Evolutionary conservation across 2,888 invertebrate species (phyloP).

Genomic region (Ptychoptera albimana): DNA sequence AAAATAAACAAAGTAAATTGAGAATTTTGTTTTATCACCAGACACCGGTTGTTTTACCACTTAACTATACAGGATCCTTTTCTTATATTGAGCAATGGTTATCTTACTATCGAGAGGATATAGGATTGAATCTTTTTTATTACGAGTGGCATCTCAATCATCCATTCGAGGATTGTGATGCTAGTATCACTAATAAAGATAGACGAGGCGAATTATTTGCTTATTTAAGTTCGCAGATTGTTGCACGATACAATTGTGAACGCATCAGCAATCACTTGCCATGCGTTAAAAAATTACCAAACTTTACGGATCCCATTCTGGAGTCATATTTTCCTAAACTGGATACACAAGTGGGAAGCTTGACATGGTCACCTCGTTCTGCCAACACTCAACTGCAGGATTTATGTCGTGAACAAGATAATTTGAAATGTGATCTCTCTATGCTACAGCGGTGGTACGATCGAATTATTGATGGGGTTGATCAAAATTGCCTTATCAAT

Average conservation of each 20-base stretch:
- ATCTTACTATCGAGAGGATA: slow-evolving; percentile 63
- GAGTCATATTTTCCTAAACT: slow-evolving; percentile 52
- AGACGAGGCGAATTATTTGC: slow-evolving; percentile 47
- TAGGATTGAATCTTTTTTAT: slow-evolving; percentile 63
- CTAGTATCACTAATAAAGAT: slow-evolving; percentile 40
- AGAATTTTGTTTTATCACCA: background rate
- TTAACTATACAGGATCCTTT: slow-evolving; percentile 50
- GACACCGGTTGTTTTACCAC: slow-evolving; percentile 42
- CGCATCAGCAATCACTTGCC: slow-evolving; percentile 47
- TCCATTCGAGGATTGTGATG: slow-evolving; percentile 38
- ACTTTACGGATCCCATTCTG: slow-evolving; percentile 8
- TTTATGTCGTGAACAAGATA: slow-evolving; percentile 43
- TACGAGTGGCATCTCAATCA: slow-evolving; percentile 77
- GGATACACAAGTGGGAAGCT: slow-evolving; percentile 48
- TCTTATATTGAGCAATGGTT: slow-evolving; percentile 55
- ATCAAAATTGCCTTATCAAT: slow-evolving; percentile 20
- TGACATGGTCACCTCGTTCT: slow-evolving; percentile 50
- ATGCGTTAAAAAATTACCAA: slow-evolving; percentile 40
- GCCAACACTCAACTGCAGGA: slow-evolving; percentile 34
- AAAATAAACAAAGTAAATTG: background rate
- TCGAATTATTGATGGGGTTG: slow-evolving; percentile 46
- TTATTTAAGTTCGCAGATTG: slow-evolving; percentile 42
- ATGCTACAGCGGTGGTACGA: slow-evolving; percentile 52
- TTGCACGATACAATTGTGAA: slow-evolving; percentile 46
- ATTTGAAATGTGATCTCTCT: slow-evolving; percentile 40